These are phyloP conservation scores for Anagyrus pseudococci DNA, from an alignment of 2,888 invertebrate genomes.

Conservation along the genomic window DNA sequence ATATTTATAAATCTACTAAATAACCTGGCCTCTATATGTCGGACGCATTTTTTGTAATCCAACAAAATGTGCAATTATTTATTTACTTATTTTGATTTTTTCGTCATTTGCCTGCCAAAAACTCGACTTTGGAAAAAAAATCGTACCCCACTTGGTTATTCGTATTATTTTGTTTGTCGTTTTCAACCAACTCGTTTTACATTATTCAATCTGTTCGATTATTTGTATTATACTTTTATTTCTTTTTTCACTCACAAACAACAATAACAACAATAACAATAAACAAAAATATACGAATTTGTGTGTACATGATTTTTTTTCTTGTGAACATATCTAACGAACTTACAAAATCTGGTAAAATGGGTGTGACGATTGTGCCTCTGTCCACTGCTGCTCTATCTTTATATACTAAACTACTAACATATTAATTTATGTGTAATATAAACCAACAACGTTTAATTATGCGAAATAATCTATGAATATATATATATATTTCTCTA, in stretches of 20 bases:
- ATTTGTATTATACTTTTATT: neutral
- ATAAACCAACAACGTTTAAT: conserved; percentile 13
- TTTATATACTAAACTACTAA: conserved; percentile 49
- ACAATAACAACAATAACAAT: conserved; percentile 30
- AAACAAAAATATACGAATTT: conserved; percentile 32
- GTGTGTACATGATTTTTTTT: conserved; percentile 20
- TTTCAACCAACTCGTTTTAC: neutral
- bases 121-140: conserved; percentile 27
- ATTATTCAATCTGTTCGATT: neutral
- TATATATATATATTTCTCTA: too few relatives aligned
- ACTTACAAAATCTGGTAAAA: conserved; percentile 27
- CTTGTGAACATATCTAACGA: conserved; percentile 5
- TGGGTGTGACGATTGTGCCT: conserved; percentile 61
- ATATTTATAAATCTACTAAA: neutral
- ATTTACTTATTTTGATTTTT: neutral
- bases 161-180: conserved; percentile 1
- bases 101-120: neutral
- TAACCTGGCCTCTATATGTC: conserved; percentile 9
- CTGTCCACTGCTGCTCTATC: conserved; percentile 61
- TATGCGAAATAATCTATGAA: too few relatives aligned
- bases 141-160: neutral
- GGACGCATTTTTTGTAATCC: neutral
- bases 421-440: conserved; percentile 19
- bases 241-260: neutral
- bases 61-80: neutral